These are phyloP conservation scores for Ametastegia equiseti DNA, from an alignment of 2,888 invertebrate species.

Conservation along the genomic window DNA sequence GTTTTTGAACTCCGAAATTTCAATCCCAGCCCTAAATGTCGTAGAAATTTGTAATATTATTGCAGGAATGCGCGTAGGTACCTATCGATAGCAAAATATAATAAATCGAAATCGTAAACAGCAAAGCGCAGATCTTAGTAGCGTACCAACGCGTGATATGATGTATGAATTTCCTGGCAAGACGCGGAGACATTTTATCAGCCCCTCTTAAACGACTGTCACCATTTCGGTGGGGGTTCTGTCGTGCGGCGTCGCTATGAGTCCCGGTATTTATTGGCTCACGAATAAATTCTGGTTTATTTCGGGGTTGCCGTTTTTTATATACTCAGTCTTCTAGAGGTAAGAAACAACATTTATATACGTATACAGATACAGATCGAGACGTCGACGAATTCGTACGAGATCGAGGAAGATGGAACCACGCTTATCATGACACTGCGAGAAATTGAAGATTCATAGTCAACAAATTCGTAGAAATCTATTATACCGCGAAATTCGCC, in stretches of 20 bases:
- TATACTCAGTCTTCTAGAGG: background rate
- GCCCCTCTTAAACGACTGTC: conserved; percentile 47
- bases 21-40: no score
- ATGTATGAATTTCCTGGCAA: conserved; percentile 39
- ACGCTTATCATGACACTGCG: background rate
- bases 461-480: background rate
- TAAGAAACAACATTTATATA: background rate
- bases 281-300: conserved; percentile 45
- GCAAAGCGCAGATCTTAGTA: conserved; percentile 7
- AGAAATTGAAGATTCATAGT: background rate
- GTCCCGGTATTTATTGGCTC: conserved; percentile 40
- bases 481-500: background rate
- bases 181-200: conserved; percentile 41
- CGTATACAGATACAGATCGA: background rate
- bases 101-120: conserved; percentile 21
- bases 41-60: background rate
- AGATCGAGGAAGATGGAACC: background rate
- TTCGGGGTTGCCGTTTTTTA: conserved; percentile 24
- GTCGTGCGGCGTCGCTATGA: conserved; percentile 36
- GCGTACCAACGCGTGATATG: conserved; percentile 33
- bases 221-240: conserved; percentile 42
- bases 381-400: conserved; percentile 2
- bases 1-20: no score
- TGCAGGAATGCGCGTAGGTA: background rate
- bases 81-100: background rate